Base-by-base conservation (phyloP, 2,113 vertebrate genomes). In the Ardeotis arabs region DNA sequence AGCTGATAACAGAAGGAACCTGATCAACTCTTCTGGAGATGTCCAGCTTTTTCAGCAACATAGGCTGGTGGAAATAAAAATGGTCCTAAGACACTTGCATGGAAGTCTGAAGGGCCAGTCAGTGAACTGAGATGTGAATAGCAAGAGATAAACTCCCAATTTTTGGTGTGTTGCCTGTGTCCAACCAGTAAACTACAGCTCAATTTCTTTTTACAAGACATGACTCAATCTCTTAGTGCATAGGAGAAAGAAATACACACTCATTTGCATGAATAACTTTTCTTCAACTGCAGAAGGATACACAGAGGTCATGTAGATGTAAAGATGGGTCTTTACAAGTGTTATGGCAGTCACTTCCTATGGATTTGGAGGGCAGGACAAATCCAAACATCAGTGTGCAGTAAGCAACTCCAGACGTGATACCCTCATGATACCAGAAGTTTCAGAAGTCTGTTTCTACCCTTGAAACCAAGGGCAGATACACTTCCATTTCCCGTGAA, bases 21-120 rank as follows among this genome's bases (percentile, higher is more conserved):
- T 70, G 25, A n/a, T 5, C 0, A 0, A 4, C 24, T 59, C 7
- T 72, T 84, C 25, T 27, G 27, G 27, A 62, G 16, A 31, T 4
- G 7, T 53, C 7, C 12, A 63, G 11, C 14, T 14, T 37, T 41
- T 72, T 62, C 37, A 75, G 19, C 10, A 78, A 8, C 23, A 56
- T 2, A 45, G 24, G 10, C 22, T 25, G 5, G 12, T 79, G 25
- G 37, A 63, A 93, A 76, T 52, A 44, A 72, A 83, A 63, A 39
- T 7, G 7, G 2, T 5, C 14, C 19, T 82, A 23, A 73, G 35
- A 70, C 4, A 56, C 27, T 15, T 75, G 28, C 21, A 41, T 29
- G 22, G 12, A 66, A 68, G n/a, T 41, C 49, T 28, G 20, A 84
- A 50, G 44, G 31, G 16, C 22, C 29, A 44, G 41, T 66, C 27